Evolutionary conservation across 2,113 vertebrate species (phyloP).

Genomic region (Clupea harengus): DNA sequence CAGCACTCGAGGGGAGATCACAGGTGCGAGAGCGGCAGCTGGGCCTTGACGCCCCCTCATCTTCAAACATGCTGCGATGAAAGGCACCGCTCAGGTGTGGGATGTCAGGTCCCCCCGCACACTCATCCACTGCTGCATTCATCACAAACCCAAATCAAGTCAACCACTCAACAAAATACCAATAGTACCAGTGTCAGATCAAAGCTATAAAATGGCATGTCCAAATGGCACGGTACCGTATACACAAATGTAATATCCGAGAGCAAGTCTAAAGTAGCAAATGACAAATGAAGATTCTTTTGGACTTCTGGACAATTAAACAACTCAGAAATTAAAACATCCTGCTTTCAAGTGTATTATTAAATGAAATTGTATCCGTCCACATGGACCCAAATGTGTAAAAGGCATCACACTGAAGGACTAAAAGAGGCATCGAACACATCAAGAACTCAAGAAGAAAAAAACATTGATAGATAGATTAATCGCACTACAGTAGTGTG

Average conservation of each 20-base stretch:
- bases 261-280: too few relatives aligned
- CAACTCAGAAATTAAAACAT: background rate
- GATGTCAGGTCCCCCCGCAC: background rate
- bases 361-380: too few relatives aligned
- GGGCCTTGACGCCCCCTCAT: background rate
- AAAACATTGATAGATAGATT: background rate
- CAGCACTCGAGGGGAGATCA: background rate
- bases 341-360: background rate
- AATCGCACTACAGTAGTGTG: background rate
- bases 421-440: background rate
- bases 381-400: too few relatives aligned
- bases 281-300: too few relatives aligned
- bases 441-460: background rate
- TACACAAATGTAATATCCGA: background rate
- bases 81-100: background rate
- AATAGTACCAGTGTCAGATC: background rate
- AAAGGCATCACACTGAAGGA: background rate
- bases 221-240: background rate
- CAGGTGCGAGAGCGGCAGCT: background rate
- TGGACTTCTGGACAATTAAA: too few relatives aligned
- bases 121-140: background rate
- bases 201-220: background rate
- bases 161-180: background rate
- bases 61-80: background rate
- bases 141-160: background rate